A percentile compares a stretch with the other conserved stretches of the same genome.
Conservation (phyloP, 2,113 vertebrate genomes). For the Holacanthus passer region DNA sequence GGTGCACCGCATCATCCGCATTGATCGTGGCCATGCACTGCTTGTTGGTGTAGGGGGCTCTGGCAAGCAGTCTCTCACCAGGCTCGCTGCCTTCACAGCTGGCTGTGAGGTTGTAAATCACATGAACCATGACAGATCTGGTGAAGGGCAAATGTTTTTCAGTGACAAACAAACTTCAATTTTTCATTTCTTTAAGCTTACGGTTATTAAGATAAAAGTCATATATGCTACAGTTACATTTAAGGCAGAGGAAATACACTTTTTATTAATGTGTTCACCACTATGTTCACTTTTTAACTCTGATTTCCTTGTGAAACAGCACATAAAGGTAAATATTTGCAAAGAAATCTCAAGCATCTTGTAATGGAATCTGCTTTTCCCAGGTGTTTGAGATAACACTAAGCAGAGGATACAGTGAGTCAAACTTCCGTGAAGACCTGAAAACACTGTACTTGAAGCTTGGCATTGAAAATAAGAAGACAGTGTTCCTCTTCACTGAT, state of each 20-base stretch:
- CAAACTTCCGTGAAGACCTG: constrained; percentile 91
- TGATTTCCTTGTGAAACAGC: neutral
- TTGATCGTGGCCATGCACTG: constrained; percentile 92
- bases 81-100: constrained; percentile 91
- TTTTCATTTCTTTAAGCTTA: neutral
- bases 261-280: neutral
- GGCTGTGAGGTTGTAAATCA: constrained; percentile 88
- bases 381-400: constrained; percentile 95
- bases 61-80: constrained; percentile 93
- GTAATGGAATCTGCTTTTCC: constrained; percentile 12
- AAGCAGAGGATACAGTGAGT: constrained; percentile 92
- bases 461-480: constrained; percentile 90
- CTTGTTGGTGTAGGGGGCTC: constrained; percentile 94
- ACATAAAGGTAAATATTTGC: neutral
- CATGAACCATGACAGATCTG: too few species aligned
- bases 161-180: neutral
- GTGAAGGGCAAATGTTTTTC: neutral
- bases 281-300: neutral
- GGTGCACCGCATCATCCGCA: constrained; percentile 91
- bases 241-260: neutral
- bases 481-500: constrained; percentile 94
- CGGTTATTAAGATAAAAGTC: neutral
- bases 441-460: constrained; percentile 91
- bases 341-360: neutral
- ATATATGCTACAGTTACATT: too few species aligned